A percentile compares a stretch with the other conserved stretches of the same genome.
Evolutionary conservation across 2,888 invertebrate genomes (phyloP).

Genomic region (Volucella inanis): DNA sequence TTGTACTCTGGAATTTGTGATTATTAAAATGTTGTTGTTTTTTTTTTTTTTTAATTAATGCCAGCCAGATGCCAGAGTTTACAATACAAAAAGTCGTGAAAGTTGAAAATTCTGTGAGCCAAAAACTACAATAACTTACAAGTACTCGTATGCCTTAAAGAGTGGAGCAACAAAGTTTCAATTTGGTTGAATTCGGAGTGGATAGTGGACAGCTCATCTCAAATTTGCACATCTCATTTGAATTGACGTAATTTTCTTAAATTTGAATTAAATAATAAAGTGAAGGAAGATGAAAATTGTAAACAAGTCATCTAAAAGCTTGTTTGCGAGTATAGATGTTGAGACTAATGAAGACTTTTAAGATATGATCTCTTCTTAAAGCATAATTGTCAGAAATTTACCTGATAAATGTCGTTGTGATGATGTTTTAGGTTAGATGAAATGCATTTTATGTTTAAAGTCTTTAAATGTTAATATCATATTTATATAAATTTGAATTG

Average conservation of each 20-base stretch:
- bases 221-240: constrained; percentile 42
- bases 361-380: constrained; percentile 2
- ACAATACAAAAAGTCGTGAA: constrained; percentile 34
- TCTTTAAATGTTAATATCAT: neutral
- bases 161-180: no score
- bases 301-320: constrained; percentile 36
- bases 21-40: constrained; percentile 23
- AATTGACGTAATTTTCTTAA: constrained; percentile 54
- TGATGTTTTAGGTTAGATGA: neutral
- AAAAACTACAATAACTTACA: constrained; percentile 4
- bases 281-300: constrained; percentile 43
- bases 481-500: constrained; percentile 1
- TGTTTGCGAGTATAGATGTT: constrained; percentile 17
- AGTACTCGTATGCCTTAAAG: no score
- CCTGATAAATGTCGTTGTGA: neutral
- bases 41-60: neutral
- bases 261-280: constrained; percentile 40
- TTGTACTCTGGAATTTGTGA: constrained; percentile 45
- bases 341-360: neutral
- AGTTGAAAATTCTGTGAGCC: constrained; percentile 41
- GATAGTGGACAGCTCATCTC: neutral
- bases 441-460: constrained; percentile 11
- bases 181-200: no score
- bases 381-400: neutral
- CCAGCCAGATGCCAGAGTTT: neutral